Evolutionary conservation across 2,797 vertebrate species (phyloP).

Genomic region (Hyperoplus lanceolatus): DNA sequence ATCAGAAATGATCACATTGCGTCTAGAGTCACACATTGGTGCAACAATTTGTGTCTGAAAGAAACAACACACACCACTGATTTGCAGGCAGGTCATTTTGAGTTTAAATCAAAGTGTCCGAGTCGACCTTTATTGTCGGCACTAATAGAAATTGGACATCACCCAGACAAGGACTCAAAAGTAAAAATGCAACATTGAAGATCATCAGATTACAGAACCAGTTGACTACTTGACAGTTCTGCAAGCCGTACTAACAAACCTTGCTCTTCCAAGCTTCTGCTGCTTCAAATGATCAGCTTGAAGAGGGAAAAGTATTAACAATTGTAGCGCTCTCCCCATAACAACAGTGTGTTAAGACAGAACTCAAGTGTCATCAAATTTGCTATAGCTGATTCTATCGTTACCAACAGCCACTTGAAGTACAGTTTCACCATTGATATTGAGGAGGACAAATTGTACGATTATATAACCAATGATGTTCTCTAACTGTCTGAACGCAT

Average conservation of each 20-base stretch:
- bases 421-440: conserved; percentile 5
- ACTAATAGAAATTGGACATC: neutral
- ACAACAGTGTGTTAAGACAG: conserved; percentile 1
- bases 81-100: neutral
- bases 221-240: conserved; percentile 24
- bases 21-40: neutral
- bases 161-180: neutral
- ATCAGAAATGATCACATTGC: conserved; percentile 21
- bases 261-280: neutral
- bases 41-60: no score
- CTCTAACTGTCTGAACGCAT: conserved; percentile 29
- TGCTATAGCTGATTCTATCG: conserved; percentile 4
- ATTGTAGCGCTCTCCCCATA: neutral
- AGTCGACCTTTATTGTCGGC: conserved; percentile 9
- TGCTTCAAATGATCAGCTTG: conserved; percentile 15
- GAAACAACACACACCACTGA: neutral
- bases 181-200: neutral
- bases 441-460: conserved; percentile 8
- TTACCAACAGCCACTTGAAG: neutral
- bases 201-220: conserved; percentile 20
- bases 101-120: conserved; percentile 22
- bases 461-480: conserved; percentile 21
- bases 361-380: conserved; percentile 9
- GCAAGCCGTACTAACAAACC: neutral
- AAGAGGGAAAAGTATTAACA: conserved; percentile 21